Conservation (phyloP, 2,797 vertebrate species). For the Lutjanus argentimaculatus region DNA sequence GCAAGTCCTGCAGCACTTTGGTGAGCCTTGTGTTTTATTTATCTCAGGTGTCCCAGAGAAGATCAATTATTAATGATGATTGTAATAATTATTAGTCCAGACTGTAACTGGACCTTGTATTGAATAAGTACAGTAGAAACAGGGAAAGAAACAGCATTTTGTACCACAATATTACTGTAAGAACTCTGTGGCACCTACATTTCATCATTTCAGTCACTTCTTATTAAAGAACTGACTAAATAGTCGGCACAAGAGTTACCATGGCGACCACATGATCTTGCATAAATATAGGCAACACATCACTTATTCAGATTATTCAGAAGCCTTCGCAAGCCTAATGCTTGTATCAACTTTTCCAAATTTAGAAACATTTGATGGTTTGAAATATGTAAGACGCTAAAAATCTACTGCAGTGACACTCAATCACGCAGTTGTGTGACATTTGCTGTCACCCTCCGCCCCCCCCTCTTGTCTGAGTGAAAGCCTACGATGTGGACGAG, state of each 20-base stretch:
- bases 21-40: neutral
- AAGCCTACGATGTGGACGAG: conserved; percentile 41
- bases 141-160: neutral
- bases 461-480: conserved; percentile 5
- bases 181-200: neutral
- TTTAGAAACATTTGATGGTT: neutral
- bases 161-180: neutral
- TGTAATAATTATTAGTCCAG: neutral
- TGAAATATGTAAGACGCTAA: conserved; percentile 2
- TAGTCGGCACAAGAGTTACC: neutral
- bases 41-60: neutral
- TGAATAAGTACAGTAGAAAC: neutral
- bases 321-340: neutral
- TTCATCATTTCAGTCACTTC: neutral
- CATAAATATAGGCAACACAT: neutral
- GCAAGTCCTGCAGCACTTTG: neutral
- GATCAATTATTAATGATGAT: too few species aligned
- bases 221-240: neutral
- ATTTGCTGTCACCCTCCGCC: conserved; percentile 15
- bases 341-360: neutral
- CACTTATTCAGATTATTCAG: neutral
- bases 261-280: neutral
- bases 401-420: conserved; percentile 6
- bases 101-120: neutral
- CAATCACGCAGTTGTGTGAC: conserved; percentile 33